phyloP scores from a whole-genome alignment of 2,888 invertebrate species.

The Aphidius colemani region DNA sequence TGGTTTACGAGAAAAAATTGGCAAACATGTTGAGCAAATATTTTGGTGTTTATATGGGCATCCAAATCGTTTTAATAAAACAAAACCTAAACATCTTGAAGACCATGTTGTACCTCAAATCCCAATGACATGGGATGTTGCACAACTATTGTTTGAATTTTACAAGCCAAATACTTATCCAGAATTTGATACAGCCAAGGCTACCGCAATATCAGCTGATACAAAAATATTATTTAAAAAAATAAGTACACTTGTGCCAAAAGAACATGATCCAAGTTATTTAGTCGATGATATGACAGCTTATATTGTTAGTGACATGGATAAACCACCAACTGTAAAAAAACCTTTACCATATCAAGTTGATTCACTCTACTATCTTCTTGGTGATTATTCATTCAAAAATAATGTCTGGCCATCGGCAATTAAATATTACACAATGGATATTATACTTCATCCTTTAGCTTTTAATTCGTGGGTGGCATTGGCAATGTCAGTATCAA shows the following conservation, averaged over 20 bases:
- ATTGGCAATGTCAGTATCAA: constrained; percentile 79
- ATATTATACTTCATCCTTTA: constrained; percentile 78
- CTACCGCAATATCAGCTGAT: constrained; percentile 80
- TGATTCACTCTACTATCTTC: constrained; percentile 82
- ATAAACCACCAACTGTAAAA: constrained; percentile 64
- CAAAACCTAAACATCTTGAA: constrained; percentile 64
- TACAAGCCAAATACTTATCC: constrained; percentile 81
- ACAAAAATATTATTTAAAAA: constrained; percentile 75
- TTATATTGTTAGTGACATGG: constrained; percentile 69
- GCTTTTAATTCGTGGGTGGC: constrained; percentile 94
- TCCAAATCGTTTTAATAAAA: constrained; percentile 72
- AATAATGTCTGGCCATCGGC: constrained; percentile 77
- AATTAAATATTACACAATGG: constrained; percentile 80
- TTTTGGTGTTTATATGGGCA: constrained; percentile 86
- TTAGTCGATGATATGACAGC: constrained; percentile 68
- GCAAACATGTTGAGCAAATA: constrained; percentile 82
- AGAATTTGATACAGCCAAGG: constrained; percentile 77
- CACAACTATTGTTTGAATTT: constrained; percentile 78
- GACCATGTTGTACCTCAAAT: constrained; percentile 78
- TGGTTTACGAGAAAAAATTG: constrained; percentile 70
- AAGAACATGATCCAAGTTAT: constrained; percentile 70
- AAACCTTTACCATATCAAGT: constrained; percentile 66
- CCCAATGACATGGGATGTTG: constrained; percentile 74
- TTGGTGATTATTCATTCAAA: constrained; percentile 93
- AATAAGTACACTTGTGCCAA: constrained; percentile 72